Conservation (phyloP, 2,888 invertebrate genomes). For the Ormyrus labotus region DNA sequence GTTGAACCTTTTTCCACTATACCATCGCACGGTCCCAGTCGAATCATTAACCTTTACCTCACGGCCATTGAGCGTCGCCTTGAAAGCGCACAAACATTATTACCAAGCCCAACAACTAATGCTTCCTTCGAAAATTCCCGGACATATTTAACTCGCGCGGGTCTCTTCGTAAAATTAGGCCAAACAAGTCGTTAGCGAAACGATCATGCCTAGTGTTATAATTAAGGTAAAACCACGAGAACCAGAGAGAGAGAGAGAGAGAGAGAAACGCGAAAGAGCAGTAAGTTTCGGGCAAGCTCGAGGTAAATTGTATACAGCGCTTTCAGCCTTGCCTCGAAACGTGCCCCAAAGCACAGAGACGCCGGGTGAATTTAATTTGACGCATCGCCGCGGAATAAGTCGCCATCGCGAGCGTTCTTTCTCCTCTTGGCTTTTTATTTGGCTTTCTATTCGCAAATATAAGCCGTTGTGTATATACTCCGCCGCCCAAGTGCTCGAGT, state of each 20-base stretch:
- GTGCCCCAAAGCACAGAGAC: no score
- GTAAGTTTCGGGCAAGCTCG: not conserved
- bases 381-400: not conserved
- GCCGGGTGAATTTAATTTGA: conserved; percentile 25
- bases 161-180: conserved; percentile 31
- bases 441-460: no score
- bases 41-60: no score
- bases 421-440: no score
- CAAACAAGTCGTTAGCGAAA: conserved; percentile 43
- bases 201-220: conserved; percentile 36
- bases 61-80: no score
- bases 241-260: not conserved
- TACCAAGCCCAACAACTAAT: not conserved
- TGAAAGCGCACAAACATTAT: not conserved
- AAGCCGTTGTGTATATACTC: no score
- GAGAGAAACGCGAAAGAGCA: not conserved
- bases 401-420: not conserved
- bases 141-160: not conserved
- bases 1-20: not conserved
- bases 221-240: conserved; percentile 22
- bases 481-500: no score
- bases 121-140: no score
- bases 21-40: no score
- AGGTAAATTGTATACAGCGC: not conserved
- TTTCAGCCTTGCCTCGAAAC: not conserved